Percentiles rank a stretch among this genome's conserved stretches.
Evolutionary conservation across 37 sponge, comb jelly and placozoan species (phyloP).

Genomic region (Spongia lamella): DNA sequence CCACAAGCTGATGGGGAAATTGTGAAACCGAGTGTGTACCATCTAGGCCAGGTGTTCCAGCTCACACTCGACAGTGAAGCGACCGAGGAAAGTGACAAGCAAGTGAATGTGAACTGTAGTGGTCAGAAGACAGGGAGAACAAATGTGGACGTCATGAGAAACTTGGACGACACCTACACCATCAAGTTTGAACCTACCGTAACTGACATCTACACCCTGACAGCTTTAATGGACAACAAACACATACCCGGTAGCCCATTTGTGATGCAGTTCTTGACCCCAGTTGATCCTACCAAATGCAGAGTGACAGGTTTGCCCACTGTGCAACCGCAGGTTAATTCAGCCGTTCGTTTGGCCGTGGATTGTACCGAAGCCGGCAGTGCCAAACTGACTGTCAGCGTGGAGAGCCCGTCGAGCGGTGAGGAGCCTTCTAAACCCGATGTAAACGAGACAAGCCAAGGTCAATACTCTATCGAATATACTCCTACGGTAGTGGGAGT

Average conservation of each 20-base stretch:
- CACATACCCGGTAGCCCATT: slow-evolving; percentile 53
- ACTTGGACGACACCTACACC: neutral
- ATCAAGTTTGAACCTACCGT: slow-evolving; percentile 8
- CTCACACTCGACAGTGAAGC: too few relatives aligned
- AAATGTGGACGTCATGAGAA: neutral
- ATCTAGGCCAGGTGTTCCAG: slow-evolving; percentile 6
- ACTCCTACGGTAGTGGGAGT: slow-evolving; percentile 50
- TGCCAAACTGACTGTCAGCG: slow-evolving; percentile 40
- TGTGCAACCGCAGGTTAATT: too few relatives aligned
- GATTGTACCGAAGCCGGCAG: slow-evolving; percentile 27
- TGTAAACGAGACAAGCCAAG: slow-evolving; percentile 16
- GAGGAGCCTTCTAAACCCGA: slow-evolving; percentile 42
- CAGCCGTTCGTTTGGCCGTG: slow-evolving; percentile 14
- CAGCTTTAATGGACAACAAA: slow-evolving; percentile 23
- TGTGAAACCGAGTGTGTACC: neutral
- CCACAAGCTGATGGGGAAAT: too few relatives aligned
- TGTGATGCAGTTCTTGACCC: slow-evolving; percentile 29
- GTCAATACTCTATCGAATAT: slow-evolving; percentile 53
- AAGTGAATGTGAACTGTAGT: slow-evolving; percentile 26
- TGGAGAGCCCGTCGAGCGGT: slow-evolving; percentile 26
- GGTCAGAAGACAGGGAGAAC: slow-evolving; percentile 51
- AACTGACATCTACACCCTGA: slow-evolving; percentile 18
- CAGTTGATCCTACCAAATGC: slow-evolving; percentile 54
- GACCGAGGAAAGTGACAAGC: neutral
- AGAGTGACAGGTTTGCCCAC: slow-evolving; percentile 9